phyloP scores from a whole-genome alignment of 2,797 vertebrate species.

The Scolopax rusticola region DNA sequence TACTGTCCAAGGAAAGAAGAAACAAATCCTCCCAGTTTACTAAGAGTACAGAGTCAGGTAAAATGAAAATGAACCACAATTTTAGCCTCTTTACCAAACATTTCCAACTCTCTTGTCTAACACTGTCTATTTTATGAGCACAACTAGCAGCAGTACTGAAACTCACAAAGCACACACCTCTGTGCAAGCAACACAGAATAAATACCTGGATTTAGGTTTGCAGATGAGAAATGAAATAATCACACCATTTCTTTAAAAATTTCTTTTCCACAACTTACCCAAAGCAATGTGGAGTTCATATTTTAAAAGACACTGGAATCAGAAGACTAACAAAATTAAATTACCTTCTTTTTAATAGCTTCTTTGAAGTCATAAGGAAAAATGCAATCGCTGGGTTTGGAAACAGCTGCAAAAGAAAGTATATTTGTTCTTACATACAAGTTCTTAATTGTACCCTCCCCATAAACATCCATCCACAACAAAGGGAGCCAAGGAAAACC shows the following conservation, averaged over 20 bases:
- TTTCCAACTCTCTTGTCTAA: neutral
- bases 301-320: neutral
- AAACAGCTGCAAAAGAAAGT: conserved; percentile 85
- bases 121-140: neutral
- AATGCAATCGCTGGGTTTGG: conserved; percentile 93
- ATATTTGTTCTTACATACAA: neutral
- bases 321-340: neutral
- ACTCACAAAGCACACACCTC: neutral
- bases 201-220: neutral
- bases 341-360: conserved; percentile 89
- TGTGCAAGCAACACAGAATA: neutral
- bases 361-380: conserved; percentile 95
- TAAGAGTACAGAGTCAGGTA: neutral
- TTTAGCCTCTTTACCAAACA: neutral
- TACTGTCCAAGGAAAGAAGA: neutral
- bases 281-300: neutral
- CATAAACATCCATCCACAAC: neutral
- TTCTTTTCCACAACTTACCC: neutral
- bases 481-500: neutral
- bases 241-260: neutral
- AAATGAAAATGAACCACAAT: neutral
- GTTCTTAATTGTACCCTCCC: neutral
- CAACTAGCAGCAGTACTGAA: neutral
- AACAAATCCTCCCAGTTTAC: neutral
- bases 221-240: neutral